Conservation (phyloP, 1,140 invertebrate genomes). For the Sarcophaga bullata region DNA sequence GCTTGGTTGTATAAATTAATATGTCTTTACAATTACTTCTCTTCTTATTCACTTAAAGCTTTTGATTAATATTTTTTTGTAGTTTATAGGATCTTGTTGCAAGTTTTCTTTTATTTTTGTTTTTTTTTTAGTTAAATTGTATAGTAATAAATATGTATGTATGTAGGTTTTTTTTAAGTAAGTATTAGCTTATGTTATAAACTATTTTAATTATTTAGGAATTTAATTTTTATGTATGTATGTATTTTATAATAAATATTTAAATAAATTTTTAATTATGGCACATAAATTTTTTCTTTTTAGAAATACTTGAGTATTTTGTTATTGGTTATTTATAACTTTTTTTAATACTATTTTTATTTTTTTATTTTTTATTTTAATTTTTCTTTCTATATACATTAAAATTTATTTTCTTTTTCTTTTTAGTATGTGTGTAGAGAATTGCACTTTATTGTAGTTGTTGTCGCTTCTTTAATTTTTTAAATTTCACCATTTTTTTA, state of each 20-base stretch:
- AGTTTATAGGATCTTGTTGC: constrained; percentile 36
- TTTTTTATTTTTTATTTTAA: not conserved
- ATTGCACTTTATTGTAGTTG: constrained; percentile 5
- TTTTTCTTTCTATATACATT: not conserved
- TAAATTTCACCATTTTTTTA: constrained; percentile 7
- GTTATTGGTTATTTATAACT: constrained; percentile 43
- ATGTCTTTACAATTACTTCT: constrained; percentile 43
- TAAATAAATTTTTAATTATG: constrained; percentile 46
- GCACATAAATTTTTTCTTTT: constrained; percentile 47
- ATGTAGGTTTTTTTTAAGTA: constrained; percentile 18
- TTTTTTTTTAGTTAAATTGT: constrained; percentile 40
- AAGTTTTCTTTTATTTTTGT: constrained; percentile 54
- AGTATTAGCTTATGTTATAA: not conserved
- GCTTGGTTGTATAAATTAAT: not conserved
- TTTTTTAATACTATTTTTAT: constrained; percentile 32
- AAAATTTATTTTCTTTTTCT: not conserved
- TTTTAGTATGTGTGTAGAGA: constrained; percentile 1
- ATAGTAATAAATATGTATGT: constrained; percentile 38
- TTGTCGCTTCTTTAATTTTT: constrained; percentile 1
- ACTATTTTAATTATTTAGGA: constrained; percentile 39
- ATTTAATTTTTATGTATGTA: constrained; percentile 47
- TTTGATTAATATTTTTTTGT: constrained; percentile 11
- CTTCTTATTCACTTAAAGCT: constrained; percentile 32
- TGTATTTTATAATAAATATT: constrained; percentile 39
- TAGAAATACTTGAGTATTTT: constrained; percentile 22